Evolutionary conservation across 2,797 vertebrate genomes (phyloP), one percentile per base, ranked within the genome.

Genomic region (Calcarius lapponicus): DNA sequence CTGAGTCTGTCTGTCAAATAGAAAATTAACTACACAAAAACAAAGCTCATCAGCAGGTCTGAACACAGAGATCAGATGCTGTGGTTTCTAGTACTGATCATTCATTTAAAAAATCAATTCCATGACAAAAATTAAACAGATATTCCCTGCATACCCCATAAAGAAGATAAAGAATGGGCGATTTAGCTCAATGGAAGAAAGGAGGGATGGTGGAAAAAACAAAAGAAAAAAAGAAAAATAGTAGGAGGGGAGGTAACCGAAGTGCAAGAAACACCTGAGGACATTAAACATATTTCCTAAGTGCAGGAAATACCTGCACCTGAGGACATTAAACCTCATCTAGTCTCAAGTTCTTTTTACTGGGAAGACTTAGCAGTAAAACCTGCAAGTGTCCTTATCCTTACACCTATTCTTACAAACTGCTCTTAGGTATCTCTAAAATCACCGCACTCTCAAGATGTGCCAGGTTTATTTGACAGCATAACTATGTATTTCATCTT

Each of bases 131-230:
- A 56, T 34, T 5, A 14, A 69, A 53, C 13, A 54, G 18, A 21
- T 69, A 57, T 51, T 75, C 61, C 43, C 43, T 64, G 53, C 29
- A 45, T 11, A 48, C 5, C 24, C 11, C 25, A 32, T 31, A 34
- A 53, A 43, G 36, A 54, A 1, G 14, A 87, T 24, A 69, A 76
- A 60, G 50, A 66, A 56, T 6, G 13, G 40, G 13, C n/a, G 9
- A 74, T 76, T 80, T 43, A 54, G n/a, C 31, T 58, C 73, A 80
- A 53, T 15, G 10, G 60, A 86, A 86, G 9, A 51, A 74, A 42
- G 18, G 8, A 7, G 15, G 1, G 7, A 18, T 7, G 9, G 7
- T 8, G 11, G 16, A 3, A 13, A 8, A 40, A 40, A 40, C 12
- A 40, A 40, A 40, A 38, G 38, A 40, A 17, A 28, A 31, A 17